These are phyloP conservation scores for Peromyscus leucopus DNA, from an alignment of 2,113 vertebrate genomes.

Conservation along the genomic window DNA sequence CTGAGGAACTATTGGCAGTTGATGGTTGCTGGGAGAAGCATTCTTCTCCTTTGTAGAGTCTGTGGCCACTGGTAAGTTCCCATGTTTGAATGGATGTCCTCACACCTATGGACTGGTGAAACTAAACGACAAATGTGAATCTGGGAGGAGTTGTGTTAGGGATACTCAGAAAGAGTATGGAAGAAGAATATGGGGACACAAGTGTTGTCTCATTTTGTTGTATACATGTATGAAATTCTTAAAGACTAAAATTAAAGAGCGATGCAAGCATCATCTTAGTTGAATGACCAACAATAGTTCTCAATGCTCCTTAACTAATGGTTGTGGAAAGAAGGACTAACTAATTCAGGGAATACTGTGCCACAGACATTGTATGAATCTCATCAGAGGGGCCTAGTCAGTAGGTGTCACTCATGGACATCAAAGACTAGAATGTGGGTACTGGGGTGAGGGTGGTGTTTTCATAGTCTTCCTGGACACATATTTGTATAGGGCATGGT, in stretches of 20 bases:
- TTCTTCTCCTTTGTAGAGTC: neutral
- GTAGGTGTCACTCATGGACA: neutral
- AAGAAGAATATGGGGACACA: neutral
- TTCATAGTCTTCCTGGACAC: neutral
- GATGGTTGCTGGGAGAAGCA: neutral
- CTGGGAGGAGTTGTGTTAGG: neutral
- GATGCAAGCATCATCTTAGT: no score
- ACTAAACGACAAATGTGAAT: neutral
- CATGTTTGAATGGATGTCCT: neutral
- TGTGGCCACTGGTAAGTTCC: no score
- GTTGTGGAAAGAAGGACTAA: neutral
- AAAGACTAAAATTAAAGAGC: neutral
- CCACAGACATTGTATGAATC: neutral
- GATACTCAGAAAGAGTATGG: no score
- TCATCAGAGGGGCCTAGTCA: neutral
- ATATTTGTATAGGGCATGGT: accelerated
- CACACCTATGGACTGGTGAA: neutral
- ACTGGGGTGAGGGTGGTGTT: no score
- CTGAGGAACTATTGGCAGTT: neutral
- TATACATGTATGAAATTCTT: neutral
- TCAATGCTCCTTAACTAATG: neutral
- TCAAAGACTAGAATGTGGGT: no score
- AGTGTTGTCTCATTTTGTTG: neutral
- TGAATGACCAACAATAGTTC: neutral
- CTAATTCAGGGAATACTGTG: neutral